These are phyloP conservation scores for Lepisosteus oculatus DNA, from an alignment of 2,113 vertebrate genomes.

Conservation along the genomic window DNA sequence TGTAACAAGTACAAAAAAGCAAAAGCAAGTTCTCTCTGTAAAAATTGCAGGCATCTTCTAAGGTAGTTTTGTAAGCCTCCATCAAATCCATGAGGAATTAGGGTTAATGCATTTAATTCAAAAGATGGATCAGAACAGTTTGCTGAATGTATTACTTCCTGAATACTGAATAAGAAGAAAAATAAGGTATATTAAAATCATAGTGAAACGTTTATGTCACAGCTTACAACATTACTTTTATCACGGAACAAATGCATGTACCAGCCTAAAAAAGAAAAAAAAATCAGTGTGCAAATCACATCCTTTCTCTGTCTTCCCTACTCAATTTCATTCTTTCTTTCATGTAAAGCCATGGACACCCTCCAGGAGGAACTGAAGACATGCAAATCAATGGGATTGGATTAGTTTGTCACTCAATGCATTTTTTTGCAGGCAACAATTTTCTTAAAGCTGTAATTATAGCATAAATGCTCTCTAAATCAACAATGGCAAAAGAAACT, in stretches of 20 bases:
- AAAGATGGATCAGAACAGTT: no score
- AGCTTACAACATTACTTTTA: no score
- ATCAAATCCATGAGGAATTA: no score
- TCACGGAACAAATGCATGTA: not conserved
- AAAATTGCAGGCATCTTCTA: no score
- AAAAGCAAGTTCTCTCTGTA: no score
- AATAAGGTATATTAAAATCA: no score
- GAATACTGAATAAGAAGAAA: no score
- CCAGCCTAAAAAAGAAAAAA: not conserved
- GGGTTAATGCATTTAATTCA: no score
- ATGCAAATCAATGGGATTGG: constrained; percentile 40
- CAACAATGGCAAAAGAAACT: not conserved
- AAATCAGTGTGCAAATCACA: not conserved
- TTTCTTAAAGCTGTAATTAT: constrained; percentile 32
- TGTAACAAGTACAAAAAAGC: no score
- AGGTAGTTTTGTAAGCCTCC: no score
- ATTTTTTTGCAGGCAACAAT: constrained; percentile 25
- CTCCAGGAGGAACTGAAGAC: constrained; percentile 28
- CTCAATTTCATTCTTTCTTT: constrained; percentile 35
- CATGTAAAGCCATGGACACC: constrained; percentile 34
- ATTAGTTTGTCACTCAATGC: constrained; percentile 36
- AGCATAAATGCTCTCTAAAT: constrained; percentile 18
- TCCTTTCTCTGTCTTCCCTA: constrained; percentile 29
- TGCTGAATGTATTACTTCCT: no score
- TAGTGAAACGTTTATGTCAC: no score